Evolutionary conservation across 2,113 vertebrate genomes (phyloP).

Genomic region (Anguilla rostrata): DNA sequence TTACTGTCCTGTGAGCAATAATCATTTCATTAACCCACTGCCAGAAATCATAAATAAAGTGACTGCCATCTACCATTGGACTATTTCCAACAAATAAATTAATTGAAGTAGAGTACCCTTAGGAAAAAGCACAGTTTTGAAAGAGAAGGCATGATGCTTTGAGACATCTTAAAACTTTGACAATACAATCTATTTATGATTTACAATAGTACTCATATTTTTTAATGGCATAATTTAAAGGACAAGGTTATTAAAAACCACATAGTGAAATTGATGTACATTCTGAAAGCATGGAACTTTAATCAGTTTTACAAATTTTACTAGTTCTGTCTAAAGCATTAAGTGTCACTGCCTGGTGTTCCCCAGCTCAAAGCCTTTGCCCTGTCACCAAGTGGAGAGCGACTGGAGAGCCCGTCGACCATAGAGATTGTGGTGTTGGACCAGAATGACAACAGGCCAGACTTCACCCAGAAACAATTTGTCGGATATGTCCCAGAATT

Average conservation of each 20-base stretch:
- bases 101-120: background rate
- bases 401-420: constrained; percentile 89
- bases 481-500: constrained; percentile 78
- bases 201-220: too few relatives aligned
- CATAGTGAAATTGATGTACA: background rate
- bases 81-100: background rate
- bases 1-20: background rate
- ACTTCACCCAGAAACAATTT: constrained; percentile 76
- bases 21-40: background rate
- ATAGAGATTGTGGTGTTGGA: constrained; percentile 94
- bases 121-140: too few relatives aligned
- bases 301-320: background rate
- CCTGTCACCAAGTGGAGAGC: constrained; percentile 81
- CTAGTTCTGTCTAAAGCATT: background rate
- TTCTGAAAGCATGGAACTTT: background rate
- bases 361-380: constrained; percentile 89
- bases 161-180: too few relatives aligned
- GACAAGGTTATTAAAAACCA: background rate
- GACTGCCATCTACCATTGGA: background rate
- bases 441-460: constrained; percentile 92
- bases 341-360: constrained; percentile 29
- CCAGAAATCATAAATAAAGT: background rate
- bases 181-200: too few relatives aligned
- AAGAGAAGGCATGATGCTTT: too few relatives aligned
- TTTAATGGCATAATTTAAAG: background rate